Evolutionary conservation across 1,140 invertebrate genomes (phyloP), one percentile per base, ranked within the genome.

Genomic region (Drosophila funebris): DNA sequence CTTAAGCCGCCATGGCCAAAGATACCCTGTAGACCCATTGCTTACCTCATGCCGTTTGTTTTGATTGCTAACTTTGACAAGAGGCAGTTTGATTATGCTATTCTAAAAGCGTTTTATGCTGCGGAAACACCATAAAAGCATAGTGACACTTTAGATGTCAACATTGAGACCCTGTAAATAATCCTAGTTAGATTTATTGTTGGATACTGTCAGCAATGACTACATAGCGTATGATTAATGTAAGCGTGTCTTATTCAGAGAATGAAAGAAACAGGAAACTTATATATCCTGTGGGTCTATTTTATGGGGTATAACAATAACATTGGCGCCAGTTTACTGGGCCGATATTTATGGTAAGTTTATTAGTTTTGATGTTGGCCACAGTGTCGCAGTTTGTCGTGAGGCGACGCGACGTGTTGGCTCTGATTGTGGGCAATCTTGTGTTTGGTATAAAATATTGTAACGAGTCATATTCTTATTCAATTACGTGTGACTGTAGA

Each of bases 281-380:
- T 5, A 39, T 48, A 61, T 27, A 50, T 50, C 58, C 58, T 22
- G 20, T 16, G 18, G 5, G 13, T 20, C 20, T 13, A 1, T 22
- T 20, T 27, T 31, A 6, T 29, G 20, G 54, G 63, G 63, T 68
- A 68, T 73, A 53, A 46, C 36, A 67, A 72, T 68, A 50, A 73
- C 31, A n/a, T 58, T 36, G 53, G 70, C 53, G 70, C 70, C 63
- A 61, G 46, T 58, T 60, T 72, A 67, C 29, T 68, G 63, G 7
- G 56, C 50, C 57, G 72, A 72, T 78, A 85, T 85, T 87, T 78
- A 85, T 78, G 78, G 33, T 57, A 50, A 72, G 64, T 85, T 82
- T 82, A 85, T 85, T 77, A 69, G 74, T 60, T 69, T 85, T 69
- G 72, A 85, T 76, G 73, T 20, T 18, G 36, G 20, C 31, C 67